phyloP scores from a whole-genome alignment of 2,888 invertebrate species.

The Heliconius hortense region DNA sequence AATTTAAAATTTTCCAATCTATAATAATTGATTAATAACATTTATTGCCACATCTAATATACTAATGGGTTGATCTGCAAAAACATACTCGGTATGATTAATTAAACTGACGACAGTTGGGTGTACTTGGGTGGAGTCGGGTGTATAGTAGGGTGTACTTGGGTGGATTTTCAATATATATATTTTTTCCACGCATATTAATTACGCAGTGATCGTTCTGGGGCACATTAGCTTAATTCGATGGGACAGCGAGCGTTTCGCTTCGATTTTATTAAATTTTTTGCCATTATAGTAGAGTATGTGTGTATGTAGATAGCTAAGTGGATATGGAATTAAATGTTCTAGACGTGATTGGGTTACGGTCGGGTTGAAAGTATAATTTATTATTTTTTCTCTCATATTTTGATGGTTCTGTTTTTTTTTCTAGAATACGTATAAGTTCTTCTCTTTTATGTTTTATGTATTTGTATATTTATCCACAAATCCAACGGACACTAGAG shows the following conservation, averaged over 20 bases:
- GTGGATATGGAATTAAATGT: slow-evolving; percentile 34
- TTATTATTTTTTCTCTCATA: background rate
- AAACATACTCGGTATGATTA: slow-evolving; percentile 31
- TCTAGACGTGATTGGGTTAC: slow-evolving; percentile 43
- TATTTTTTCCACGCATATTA: slow-evolving; percentile 61
- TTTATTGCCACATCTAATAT: slow-evolving; percentile 35
- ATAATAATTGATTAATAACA: slow-evolving; percentile 25
- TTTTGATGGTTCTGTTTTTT: background rate
- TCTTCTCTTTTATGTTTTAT: no score
- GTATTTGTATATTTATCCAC: no score
- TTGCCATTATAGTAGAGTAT: slow-evolving; percentile 47
- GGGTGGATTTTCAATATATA: slow-evolving; percentile 50
- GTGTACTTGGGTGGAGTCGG: slow-evolving; percentile 29
- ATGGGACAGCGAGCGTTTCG: slow-evolving; percentile 61
- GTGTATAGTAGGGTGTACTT: slow-evolving; percentile 34
- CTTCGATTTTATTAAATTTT: slow-evolving; percentile 71
- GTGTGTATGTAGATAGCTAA: background rate
- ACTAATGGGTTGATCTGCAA: slow-evolving; percentile 34
- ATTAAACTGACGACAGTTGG: slow-evolving; percentile 41
- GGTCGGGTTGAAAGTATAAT: background rate
- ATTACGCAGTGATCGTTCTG: slow-evolving; percentile 64
- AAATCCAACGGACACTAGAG: no score
- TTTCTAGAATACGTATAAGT: background rate
- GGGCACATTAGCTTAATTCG: slow-evolving; percentile 74
- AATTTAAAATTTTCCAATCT: background rate